Evolutionary conservation across 2,113 vertebrate genomes (phyloP), one percentile per base, ranked within the genome.

Genomic region (Hirundichthys speculiger): DNA sequence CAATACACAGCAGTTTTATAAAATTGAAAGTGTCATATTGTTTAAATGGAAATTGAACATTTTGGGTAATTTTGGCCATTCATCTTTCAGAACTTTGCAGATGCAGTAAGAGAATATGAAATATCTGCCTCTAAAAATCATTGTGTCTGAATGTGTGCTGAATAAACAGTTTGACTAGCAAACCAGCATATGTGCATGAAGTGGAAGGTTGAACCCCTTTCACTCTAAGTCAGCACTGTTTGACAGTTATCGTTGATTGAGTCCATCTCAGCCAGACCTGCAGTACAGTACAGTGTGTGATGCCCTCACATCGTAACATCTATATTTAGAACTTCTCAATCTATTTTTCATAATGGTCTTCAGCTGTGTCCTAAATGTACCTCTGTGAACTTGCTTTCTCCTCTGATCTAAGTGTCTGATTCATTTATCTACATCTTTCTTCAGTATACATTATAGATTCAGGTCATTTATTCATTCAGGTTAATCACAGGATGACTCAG

Each of bases 261-360:
- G 30, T 15, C 39, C 19, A 39, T 15, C 27, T 16, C 25, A 79
- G 60, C 3, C 3, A 27, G 50, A 47, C 48, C 73, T 66, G 53
- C 46, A 6, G 42, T 19, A 13, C 25, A 59, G 42, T 19, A 13
- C 25, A 59, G 62, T 62, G 69, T 20, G 27, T 74, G 63, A 75
- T 64, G 64, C 9, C 3, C 38, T 64, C 67, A 51, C 40, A 45
- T 21, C 2, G 50, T 59, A 43, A 55, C 69, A 75, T 83, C 42
- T 69, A 85, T 77, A 75, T 79, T 84, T 81, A 83, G 73, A 73
- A 63, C 41, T 19, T 41, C 41, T 8, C 52, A 39, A 80, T 81
- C 68, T 50, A 75, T 74, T 77, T 81, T 74, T 80, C 43, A 79
- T 73, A 9, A 55, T 18, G 46, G 34, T 59, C 57, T 54, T 27